Conservation (phyloP, 1,140 invertebrate genomes). For the Drosophila pandora region DNA sequence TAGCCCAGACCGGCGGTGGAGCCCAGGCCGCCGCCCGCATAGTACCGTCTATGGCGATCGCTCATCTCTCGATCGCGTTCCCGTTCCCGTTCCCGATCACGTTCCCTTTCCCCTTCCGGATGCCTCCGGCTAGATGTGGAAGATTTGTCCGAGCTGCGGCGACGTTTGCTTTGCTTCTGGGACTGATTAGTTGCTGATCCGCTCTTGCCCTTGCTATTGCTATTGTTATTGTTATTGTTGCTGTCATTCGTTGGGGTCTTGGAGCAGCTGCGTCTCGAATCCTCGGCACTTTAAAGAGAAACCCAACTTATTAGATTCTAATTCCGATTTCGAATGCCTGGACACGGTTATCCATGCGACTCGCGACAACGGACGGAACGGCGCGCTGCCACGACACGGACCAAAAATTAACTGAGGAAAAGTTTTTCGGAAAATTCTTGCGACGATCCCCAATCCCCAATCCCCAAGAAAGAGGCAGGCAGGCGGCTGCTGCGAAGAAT, state of each 20-base stretch:
- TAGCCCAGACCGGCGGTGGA: conserved; percentile 39
- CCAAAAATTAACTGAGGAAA: conserved; percentile 77
- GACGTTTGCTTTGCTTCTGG: conserved; percentile 59
- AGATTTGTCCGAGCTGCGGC: conserved; percentile 69
- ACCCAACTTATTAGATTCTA: conserved; percentile 17
- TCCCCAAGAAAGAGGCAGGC: conserved; percentile 26
- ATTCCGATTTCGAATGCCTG: conserved; percentile 8
- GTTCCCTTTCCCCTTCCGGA: conserved; percentile 55
- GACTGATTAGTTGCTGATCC: conserved; percentile 28
- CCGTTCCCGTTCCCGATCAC: conserved; percentile 30
- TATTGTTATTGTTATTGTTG: conserved; percentile 43
- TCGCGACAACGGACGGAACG: conserved; percentile 59
- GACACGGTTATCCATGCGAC: conserved; percentile 48
- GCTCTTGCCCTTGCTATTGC: conserved; percentile 22
- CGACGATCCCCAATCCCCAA: conserved; percentile 31
- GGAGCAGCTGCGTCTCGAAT: conserved; percentile 54
- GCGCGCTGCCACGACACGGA: conserved; percentile 74
- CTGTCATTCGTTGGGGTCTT: conserved; percentile 73
- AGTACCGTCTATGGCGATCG: conserved; percentile 80
- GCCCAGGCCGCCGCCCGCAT: conserved; percentile 65
- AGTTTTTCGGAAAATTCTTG: conserved; percentile 55
- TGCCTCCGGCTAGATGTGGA: conserved; percentile 55
- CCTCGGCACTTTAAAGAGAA: conserved; percentile 63
- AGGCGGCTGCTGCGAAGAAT: conserved; percentile 14
- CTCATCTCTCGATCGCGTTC: conserved; percentile 59